phyloP scores from a whole-genome alignment of 2,888 invertebrate species.

The Cenopis cana region DNA sequence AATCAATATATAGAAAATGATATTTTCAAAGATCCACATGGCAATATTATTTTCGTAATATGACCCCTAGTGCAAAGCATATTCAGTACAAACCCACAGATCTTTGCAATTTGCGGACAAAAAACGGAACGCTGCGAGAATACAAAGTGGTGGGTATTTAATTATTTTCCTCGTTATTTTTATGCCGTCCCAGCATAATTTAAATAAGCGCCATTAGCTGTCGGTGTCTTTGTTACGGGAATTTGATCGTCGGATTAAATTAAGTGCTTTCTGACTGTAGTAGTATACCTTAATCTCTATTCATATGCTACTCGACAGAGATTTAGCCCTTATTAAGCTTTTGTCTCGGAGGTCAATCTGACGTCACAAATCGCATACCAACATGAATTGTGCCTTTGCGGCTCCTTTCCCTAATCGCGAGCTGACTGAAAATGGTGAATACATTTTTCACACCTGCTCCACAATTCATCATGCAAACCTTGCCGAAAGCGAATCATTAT shows the following conservation, averaged over 20 bases:
- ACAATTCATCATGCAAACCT: too few species aligned
- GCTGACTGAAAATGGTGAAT: too few species aligned
- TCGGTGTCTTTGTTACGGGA: conserved; percentile 37
- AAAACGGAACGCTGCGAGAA: conserved; percentile 63
- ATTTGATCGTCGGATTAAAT: conserved; percentile 38
- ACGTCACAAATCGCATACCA: too few species aligned
- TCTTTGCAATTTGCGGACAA: conserved; percentile 70
- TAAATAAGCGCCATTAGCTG: conserved; percentile 43
- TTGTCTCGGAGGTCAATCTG: too few species aligned
- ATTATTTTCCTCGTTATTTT: conserved; percentile 62
- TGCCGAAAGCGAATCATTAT: too few species aligned
- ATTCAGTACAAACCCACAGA: conserved; percentile 60
- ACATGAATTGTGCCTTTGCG: too few species aligned
- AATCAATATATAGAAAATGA: neutral
- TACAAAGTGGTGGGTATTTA: conserved; percentile 68
- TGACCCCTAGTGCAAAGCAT: conserved; percentile 48
- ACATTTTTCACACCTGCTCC: too few species aligned
- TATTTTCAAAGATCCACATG: neutral
- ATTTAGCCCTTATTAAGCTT: too few species aligned
- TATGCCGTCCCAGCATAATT: conserved; percentile 39
- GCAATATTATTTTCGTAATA: conserved; percentile 46
- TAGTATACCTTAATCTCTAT: neutral
- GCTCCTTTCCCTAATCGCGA: too few species aligned
- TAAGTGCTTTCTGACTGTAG: conserved; percentile 5
- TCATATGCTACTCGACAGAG: neutral